Percentiles rank a stretch among this genome's conserved stretches.
phyloP scores from a whole-genome alignment of 2,113 vertebrate species.

The Boulengeromyrus knoepffleri region DNA sequence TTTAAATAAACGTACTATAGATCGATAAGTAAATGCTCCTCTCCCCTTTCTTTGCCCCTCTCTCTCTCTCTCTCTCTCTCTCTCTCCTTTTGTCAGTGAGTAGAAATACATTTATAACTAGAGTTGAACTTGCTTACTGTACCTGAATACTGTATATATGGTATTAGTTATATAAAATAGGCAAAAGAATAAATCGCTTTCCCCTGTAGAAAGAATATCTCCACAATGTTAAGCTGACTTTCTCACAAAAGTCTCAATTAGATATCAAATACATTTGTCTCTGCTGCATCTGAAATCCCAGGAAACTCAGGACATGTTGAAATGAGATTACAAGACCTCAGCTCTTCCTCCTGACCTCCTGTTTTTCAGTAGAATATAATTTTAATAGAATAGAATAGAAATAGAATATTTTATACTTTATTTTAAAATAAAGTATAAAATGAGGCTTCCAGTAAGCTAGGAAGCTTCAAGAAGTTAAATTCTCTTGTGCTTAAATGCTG shows the following conservation, averaged over 20 bases:
- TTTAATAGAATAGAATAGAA: not conserved
- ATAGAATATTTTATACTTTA: too few species aligned
- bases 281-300: not conserved
- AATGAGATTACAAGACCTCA: not conserved
- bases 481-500: not conserved
- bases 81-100: not conserved
- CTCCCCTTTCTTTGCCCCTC: not conserved
- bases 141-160: not conserved
- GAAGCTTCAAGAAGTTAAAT: not conserved
- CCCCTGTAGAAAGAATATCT: not conserved
- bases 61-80: not conserved
- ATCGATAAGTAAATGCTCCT: constrained; percentile 22
- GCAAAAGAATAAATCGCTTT: not conserved
- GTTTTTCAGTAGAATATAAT: not conserved
- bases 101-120: not conserved
- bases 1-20: constrained; percentile 17
- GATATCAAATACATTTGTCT: not conserved
- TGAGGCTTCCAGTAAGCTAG: not conserved
- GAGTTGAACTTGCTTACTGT: not conserved
- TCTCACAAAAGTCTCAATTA: not conserved
- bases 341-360: not conserved
- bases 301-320: not conserved
- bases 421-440: not conserved
- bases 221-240: not conserved
- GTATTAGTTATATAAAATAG: not conserved